Percentiles rank a stretch among this genome's conserved stretches.
Conservation (phyloP, 2,888 invertebrate species). For the Prosapia bicincta region DNA sequence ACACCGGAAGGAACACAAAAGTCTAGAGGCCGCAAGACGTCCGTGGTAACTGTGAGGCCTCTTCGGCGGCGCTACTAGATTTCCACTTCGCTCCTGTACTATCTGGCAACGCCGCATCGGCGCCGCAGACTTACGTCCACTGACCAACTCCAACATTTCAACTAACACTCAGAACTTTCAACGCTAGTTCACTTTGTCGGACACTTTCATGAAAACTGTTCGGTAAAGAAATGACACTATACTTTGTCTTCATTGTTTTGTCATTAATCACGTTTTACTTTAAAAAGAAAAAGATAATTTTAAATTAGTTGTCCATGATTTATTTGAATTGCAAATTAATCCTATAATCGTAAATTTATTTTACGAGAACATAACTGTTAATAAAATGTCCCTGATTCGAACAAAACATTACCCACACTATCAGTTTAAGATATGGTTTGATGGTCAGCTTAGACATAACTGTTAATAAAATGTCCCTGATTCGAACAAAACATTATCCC, state of each 20-base stretch:
- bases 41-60: constrained; percentile 22
- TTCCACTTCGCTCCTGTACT: background rate
- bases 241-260: background rate
- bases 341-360: too few species aligned
- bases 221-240: background rate
- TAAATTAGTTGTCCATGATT: background rate
- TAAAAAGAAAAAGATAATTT: background rate
- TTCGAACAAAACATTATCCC: too few species aligned
- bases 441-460: too few species aligned
- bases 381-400: too few species aligned
- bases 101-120: background rate
- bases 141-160: constrained; percentile 17
- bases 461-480: too few species aligned
- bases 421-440: too few species aligned
- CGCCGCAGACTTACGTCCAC: background rate
- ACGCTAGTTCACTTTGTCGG: background rate
- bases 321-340: too few species aligned
- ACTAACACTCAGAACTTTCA: background rate
- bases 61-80: background rate
- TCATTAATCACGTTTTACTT: background rate
- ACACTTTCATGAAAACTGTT: background rate
- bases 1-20: constrained; percentile 17
- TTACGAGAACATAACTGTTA: too few species aligned
- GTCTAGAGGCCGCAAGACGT: constrained; percentile 7
- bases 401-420: too few species aligned